Percentiles rank a stretch among this genome's conserved stretches.
phyloP scores from a whole-genome alignment of 2,888 invertebrate genomes.

The Mycalesis mineus region DNA sequence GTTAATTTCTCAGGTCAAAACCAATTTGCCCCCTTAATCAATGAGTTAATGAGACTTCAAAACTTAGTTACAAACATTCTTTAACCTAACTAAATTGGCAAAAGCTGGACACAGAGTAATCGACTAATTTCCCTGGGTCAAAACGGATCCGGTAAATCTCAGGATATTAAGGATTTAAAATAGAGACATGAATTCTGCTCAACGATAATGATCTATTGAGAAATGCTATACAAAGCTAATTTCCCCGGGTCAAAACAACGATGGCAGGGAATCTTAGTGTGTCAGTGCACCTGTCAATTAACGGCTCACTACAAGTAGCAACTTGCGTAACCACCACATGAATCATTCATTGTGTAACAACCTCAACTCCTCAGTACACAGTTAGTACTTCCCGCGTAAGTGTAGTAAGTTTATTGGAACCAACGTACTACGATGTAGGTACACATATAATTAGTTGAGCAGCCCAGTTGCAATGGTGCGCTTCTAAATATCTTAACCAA shows the following conservation, averaged over 20 bases:
- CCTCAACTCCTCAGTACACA: slow-evolving; percentile 2
- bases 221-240: neutral
- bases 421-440: neutral
- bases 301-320: slow-evolving; percentile 15
- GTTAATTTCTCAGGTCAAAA: too few species aligned
- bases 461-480: neutral
- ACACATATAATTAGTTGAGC: neutral
- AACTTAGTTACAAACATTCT: too few species aligned
- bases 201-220: neutral
- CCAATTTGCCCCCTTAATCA: too few species aligned
- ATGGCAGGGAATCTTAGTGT: slow-evolving; percentile 8
- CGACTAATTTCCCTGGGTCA: too few species aligned
- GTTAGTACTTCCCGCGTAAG: slow-evolving; percentile 1
- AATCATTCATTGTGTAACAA: slow-evolving; percentile 26
- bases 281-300: slow-evolving; percentile 27
- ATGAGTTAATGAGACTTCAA: too few species aligned
- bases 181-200: too few species aligned
- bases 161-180: too few species aligned
- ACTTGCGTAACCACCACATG: slow-evolving; percentile 24
- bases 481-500: neutral
- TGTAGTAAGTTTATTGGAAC: neutral
- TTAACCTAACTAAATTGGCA: too few species aligned
- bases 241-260: neutral
- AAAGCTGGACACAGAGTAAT: too few species aligned
- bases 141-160: too few species aligned